Base-by-base conservation (phyloP, 2,113 vertebrate species). In the Mungos mungo region DNA sequence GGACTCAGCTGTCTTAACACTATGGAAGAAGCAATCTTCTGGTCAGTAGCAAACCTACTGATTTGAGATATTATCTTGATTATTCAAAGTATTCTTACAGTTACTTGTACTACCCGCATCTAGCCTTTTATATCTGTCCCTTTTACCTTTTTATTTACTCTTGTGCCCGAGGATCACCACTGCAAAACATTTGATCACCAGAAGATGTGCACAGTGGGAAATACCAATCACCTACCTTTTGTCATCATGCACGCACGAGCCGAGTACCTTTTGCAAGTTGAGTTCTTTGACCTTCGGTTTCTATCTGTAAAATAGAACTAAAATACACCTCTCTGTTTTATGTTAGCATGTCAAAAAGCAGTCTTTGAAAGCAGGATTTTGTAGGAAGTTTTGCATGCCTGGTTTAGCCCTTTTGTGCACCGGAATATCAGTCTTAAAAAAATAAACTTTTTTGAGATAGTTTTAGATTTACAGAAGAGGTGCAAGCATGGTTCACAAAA, bases 371-470 rank as follows among this genome's bases (percentile, higher is more conserved):
- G 54, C 2, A 85, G 11, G 10, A 92, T 69, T 94, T 76, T 96
- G 9, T 69, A 81, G 71, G 71, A 90, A 71, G 2, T 45, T 96
- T 9, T 93, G 21, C 35, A 90, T 89, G 63, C 12, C 88, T 93
- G 12, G 16, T 38, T 63, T 82, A 95, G 38, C 13, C 16, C 10
- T 88, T 57, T 80, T 38, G 81, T 93, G 69, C 4, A 13, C 63
- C 47, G 85, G 41, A 76, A 76, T 89, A 71, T 69, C 18, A 60
- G 25, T 72, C 25, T 93, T 72, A 69, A 35, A 60, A 11, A 29
- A 93, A 93, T 83, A 86, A 71, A 11, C 18, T 7, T 21, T 89
- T 54, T 77, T 95, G 19, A 97, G n/a, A 74, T 54, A 68, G n/a
- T 54, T 92, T 79, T 47, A n/a, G 50, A 81, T 74, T 85, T 50